Conservation (phyloP, 2,888 invertebrate genomes). For the Sinohyriopsis cumingii region DNA sequence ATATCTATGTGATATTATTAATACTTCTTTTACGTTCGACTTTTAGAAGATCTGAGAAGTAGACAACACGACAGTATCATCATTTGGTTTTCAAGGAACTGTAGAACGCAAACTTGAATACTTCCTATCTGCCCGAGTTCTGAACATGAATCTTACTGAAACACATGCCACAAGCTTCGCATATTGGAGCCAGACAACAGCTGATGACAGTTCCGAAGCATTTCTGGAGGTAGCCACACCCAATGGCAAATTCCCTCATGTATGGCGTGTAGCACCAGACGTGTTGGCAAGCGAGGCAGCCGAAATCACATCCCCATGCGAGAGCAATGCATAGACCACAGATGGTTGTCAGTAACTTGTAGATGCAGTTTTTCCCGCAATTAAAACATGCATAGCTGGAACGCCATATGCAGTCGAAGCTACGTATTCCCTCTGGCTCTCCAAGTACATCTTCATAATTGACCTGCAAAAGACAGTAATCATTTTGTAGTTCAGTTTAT, state of each 20-base stretch:
- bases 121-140: too few relatives aligned
- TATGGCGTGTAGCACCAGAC: constrained; percentile 84
- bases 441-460: constrained; percentile 57
- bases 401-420: constrained; percentile 81
- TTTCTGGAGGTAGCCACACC: constrained; percentile 62
- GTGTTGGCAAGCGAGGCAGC: constrained; percentile 76
- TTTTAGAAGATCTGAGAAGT: too few relatives aligned
- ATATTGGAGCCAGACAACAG: constrained; percentile 77
- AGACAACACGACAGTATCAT: too few relatives aligned
- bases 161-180: constrained; percentile 72
- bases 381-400: constrained; percentile 78
- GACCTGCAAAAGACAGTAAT: constrained; percentile 28
- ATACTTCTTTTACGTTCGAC: too few relatives aligned
- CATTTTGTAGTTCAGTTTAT: not conserved
- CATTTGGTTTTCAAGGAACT: too few relatives aligned
- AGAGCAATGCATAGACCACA: constrained; percentile 81
- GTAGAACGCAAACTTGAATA: too few relatives aligned
- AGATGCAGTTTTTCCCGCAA: constrained; percentile 80
- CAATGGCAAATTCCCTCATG: constrained; percentile 79
- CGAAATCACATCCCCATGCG: constrained; percentile 72
- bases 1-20: too few relatives aligned
- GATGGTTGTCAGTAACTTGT: constrained; percentile 79
- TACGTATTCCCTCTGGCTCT: constrained; percentile 57
- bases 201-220: constrained; percentile 75
- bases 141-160: constrained; percentile 50